Evolutionary conservation across 2,797 vertebrate species (phyloP), one percentile per base, ranked within the genome.

Genomic region (Distichodus sexfasciatus): DNA sequence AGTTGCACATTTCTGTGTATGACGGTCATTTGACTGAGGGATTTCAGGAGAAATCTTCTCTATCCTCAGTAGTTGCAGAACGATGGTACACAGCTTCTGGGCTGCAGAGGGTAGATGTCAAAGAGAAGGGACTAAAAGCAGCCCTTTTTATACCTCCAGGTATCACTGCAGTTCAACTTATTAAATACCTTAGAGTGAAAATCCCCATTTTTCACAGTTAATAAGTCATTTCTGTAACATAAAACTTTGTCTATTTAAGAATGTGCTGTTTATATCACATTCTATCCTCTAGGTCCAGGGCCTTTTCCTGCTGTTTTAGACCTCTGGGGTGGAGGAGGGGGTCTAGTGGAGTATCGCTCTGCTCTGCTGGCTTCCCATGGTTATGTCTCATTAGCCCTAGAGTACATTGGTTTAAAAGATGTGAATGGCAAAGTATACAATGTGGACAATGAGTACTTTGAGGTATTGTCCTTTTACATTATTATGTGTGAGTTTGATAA

Each of bases 301-400:
- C 91, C 86, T 6, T 92, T 91, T 72, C 90, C 91, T 4, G 91
- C 75, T 2, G 19, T 92, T 31, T 33, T 92, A 64, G 91, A 92
- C 70, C 69, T 92, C 47, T 90, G 87, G 88, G 91, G 91, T 23
- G 88, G 82, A 0, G 86, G 78, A 35, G 87, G 89, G 1, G 79
- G 85, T 14, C 33, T 90, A 48, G 79, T 90, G 58, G 91, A 92
- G 74, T 88, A 85, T 40, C 88, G 88, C 0, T 70, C 91, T 0
- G 83, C 88, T 0, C 80, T 92, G 23, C 67, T 92, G 50, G 90
- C 91, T 1, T 90, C 89, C 0, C 83, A 79, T 1, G 91, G 91
- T 4, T 80, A 88, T 9, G 85, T 85, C 4, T 44, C 86, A 0
- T 26, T 93, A 43, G 71, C 89, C 5, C 76, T 92, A 0, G 83